Base-by-base conservation (phyloP, 2,113 vertebrate genomes). In the Tursiops truncatus region DNA sequence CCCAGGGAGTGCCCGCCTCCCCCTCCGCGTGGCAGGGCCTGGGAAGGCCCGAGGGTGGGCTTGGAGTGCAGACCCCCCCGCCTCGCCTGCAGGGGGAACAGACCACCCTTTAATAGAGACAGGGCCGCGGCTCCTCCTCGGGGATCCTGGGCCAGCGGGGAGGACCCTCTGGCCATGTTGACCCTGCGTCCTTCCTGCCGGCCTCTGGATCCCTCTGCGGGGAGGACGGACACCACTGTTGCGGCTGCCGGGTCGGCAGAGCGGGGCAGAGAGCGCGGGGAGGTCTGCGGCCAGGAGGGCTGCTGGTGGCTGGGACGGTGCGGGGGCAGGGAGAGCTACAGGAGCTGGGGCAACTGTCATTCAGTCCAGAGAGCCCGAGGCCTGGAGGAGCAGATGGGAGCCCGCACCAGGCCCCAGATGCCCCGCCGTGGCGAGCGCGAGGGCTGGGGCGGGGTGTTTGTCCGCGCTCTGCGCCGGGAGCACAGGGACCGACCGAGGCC, bases 381-480 rank as follows among this genome's bases (percentile, higher is more conserved):
- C 68, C 65, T 13, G 1, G 18, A 41, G 74, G 25, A 20, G 38
- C 28, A 62, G 81, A 33, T 12, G 5, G 2, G 20, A 50, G 47
- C 12, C 26, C 4, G 68, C 23, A 23, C 47, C 28, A n/a, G 26
- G 28, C 8, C 9, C 31, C 20, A 11, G 86, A 1, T 1, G 8
- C 33, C 36, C 38, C 2, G 0, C 6, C 1, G 28, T 1, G 14
- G 41, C 13, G 36, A 28, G 26, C 17, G 5, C 58, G 63, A 0
- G 11, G 44, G 44, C 47, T 26, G 70, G 70, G 36, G 12, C 3
- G 0, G 14, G 33, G 53, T 38, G 23, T 28, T 38, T 13, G 53
- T 28, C 58, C 2, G 62, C 2, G 1, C 13, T 58, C 68, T 33
- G 18, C 8, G 33, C 1, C 1, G 50, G 31, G 20, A 10, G 44